A percentile compares a stretch with the other conserved stretches of the same genome.
Conservation (phyloP, 2,797 vertebrate species). For the Enteromius treurensis region DNA sequence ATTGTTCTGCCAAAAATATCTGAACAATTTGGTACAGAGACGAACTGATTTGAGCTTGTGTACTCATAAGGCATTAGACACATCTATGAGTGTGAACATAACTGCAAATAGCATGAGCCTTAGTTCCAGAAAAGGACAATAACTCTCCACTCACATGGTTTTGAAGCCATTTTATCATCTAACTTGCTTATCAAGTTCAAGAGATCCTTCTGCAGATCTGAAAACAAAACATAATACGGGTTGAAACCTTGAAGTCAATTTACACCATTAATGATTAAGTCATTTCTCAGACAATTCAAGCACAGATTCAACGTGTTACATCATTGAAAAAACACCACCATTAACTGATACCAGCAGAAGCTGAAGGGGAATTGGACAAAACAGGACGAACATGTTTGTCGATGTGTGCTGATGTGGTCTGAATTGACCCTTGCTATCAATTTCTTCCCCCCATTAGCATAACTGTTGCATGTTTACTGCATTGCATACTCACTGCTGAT, state of each 20-base stretch:
- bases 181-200: slow-evolving; percentile 7
- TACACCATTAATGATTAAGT: too few relatives aligned
- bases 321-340: background rate
- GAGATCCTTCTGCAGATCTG: slow-evolving; percentile 31
- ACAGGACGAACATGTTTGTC: background rate
- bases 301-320: background rate
- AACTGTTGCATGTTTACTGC: background rate
- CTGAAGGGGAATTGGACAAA: background rate
- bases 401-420: background rate
- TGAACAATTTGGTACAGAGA: background rate
- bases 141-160: slow-evolving; percentile 26
- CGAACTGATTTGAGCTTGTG: background rate
- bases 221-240: background rate
- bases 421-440: background rate
- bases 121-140: background rate
- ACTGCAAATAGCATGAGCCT: slow-evolving; percentile 3
- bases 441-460: background rate
- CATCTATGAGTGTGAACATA: background rate
- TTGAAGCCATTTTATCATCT: slow-evolving; percentile 16
- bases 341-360: too few relatives aligned
- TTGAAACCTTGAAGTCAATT: background rate
- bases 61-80: background rate
- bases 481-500: slow-evolving; percentile 27
- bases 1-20: background rate
- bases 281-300: background rate